phyloP scores from a whole-genome alignment of 2,113 vertebrate species.

The Sterrhoptilus dennistouni region DNA sequence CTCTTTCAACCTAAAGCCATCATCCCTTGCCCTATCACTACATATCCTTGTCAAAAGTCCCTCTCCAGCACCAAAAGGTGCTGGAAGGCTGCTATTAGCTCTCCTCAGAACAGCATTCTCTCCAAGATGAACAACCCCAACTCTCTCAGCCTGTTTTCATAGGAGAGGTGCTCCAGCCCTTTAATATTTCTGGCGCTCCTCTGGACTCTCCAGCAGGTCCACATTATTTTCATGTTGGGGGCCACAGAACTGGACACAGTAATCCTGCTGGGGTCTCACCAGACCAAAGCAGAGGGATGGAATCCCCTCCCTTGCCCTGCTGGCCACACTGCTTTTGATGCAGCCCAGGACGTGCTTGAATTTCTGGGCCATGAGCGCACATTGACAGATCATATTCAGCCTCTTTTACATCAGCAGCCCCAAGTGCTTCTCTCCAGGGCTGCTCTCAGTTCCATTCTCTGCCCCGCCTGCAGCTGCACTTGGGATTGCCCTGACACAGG shows the following conservation, averaged over 20 bases:
- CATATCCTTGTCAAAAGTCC: neutral
- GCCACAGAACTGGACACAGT: neutral
- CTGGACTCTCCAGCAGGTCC: neutral
- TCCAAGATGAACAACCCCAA: neutral
- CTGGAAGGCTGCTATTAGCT: neutral
- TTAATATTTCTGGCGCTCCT: neutral
- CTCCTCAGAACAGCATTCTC: neutral
- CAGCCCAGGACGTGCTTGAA: neutral
- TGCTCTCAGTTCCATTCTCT: neutral
- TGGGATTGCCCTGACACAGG: neutral
- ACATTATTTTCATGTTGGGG: neutral
- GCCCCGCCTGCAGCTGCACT: neutral
- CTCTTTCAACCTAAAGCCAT: neutral
- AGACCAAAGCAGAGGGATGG: neutral
- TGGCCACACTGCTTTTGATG: accelerated
- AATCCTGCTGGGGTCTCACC: neutral
- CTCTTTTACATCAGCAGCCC: neutral
- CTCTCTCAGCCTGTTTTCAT: neutral
- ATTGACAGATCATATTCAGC: neutral
- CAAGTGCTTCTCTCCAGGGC: neutral
- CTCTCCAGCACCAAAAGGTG: neutral
- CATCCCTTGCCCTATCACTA: neutral
- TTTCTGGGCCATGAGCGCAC: accelerated
- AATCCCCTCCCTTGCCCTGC: neutral
- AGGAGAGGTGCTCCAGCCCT: neutral